Evolutionary conservation across 2,113 vertebrate species (phyloP), one percentile per base, ranked within the genome.

Genomic region (Psephotus haematonotus): DNA sequence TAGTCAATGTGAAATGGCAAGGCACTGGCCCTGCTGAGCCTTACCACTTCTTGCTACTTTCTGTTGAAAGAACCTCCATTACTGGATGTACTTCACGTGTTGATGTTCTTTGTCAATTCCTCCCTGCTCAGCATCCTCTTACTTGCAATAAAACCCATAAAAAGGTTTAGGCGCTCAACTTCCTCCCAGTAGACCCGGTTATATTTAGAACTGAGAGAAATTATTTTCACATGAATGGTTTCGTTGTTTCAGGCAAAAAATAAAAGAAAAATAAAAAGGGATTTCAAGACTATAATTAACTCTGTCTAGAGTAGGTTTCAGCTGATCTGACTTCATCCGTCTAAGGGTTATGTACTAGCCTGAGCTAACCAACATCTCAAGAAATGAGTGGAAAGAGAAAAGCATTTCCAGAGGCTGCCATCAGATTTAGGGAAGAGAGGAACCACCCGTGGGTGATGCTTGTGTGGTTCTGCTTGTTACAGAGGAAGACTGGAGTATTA

Each of bases 61-160:
- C 75, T 55, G 44, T 1, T 76, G 69, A 76, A 93, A 86, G 60
- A 79, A 72, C 37, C 19, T 71, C 35, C 11, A 19, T 76, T 92
- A 76, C 15, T 91, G 62, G 44, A 49, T 71, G 44, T 50, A 84
- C 46, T 86, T 92, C n/a, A 39, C 71, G 72, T 70, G 47, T 59
- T 92, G 84, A 44, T 89, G 76, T 79, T 69, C 71, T 84, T 85
- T 65, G 70, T 92, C 93, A 88, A 52, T 90, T 91, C 80, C 86
- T 87, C 93, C 43, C 28, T 88, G 69, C 82, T 93, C 96, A 91
- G 96, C 81, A 95, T 96, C 95, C 97, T 97, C 93, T 94, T 81
- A 79, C 35, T 93, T 17, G 75, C 93, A 95, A 90, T 83, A 87
- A 95, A 95, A 81, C 81, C 82, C 85, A 82, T 94, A 52, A 86